Evolutionary conservation across 2,888 invertebrate species (phyloP).

Genomic region (Escarpia spicata): DNA sequence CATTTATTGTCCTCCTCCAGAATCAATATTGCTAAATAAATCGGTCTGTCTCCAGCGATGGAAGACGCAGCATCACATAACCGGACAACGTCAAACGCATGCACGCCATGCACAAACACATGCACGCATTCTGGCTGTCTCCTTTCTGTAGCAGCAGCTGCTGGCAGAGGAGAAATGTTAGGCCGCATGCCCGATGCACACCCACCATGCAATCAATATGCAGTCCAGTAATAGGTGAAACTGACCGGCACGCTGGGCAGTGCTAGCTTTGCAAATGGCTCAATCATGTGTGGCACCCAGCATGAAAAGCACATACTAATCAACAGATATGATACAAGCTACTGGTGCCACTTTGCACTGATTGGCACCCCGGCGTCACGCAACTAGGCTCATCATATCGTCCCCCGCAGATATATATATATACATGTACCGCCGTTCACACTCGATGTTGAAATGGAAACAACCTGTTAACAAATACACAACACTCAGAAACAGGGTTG

Average conservation of each 20-base stretch:
- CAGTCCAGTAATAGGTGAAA: background rate
- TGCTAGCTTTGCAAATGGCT: background rate
- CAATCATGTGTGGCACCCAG: background rate
- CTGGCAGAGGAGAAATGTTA: background rate
- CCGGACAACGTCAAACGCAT: background rate
- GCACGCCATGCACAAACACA: background rate
- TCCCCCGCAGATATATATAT: background rate
- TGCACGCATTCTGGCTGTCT: conserved; percentile 11
- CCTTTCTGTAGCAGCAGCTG: background rate
- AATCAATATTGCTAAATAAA: too few relatives aligned
- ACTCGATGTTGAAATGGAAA: background rate
- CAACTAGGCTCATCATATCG: background rate
- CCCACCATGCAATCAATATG: background rate
- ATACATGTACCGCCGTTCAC: background rate
- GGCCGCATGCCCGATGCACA: background rate
- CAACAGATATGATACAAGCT: background rate
- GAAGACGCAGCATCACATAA: background rate
- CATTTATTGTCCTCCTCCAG: too few relatives aligned
- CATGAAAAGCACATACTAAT: background rate
- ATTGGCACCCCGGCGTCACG: background rate
- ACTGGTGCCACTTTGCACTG: conserved; percentile 7
- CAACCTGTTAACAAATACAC: background rate
- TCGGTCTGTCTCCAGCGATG: background rate
- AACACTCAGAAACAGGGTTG: background rate
- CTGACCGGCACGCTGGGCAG: background rate